These are phyloP conservation scores for Eudasyphora cyanicolor DNA, from an alignment of 2,888 invertebrate genomes.

Conservation along the genomic window DNA sequence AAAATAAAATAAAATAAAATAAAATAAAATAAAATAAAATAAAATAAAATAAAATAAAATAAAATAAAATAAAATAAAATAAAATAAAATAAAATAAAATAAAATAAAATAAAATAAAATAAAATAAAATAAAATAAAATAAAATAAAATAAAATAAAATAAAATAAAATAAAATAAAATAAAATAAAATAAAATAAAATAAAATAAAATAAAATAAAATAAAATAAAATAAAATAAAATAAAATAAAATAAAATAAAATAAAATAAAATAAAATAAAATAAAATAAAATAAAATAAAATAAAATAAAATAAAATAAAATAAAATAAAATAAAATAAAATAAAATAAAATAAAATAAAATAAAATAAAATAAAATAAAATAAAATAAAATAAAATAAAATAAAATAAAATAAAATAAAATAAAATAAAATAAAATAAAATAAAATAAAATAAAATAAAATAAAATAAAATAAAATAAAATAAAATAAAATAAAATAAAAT, in stretches of 20 bases:
- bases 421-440: neutral
- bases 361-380: neutral
- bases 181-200: neutral
- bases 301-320: neutral
- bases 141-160: neutral
- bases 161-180: neutral
- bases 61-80: neutral
- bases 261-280: neutral
- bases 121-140: neutral
- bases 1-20: neutral
- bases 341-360: neutral
- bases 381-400: neutral
- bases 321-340: neutral
- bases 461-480: neutral
- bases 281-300: neutral
- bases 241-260: neutral
- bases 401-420: neutral
- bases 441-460: neutral
- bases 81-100: neutral
- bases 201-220: neutral
- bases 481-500: neutral
- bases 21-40: neutral
- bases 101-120: neutral
- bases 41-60: neutral
- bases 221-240: neutral